Conservation (phyloP, 2,113 vertebrate genomes). For the Aegithalos caudatus region DNA sequence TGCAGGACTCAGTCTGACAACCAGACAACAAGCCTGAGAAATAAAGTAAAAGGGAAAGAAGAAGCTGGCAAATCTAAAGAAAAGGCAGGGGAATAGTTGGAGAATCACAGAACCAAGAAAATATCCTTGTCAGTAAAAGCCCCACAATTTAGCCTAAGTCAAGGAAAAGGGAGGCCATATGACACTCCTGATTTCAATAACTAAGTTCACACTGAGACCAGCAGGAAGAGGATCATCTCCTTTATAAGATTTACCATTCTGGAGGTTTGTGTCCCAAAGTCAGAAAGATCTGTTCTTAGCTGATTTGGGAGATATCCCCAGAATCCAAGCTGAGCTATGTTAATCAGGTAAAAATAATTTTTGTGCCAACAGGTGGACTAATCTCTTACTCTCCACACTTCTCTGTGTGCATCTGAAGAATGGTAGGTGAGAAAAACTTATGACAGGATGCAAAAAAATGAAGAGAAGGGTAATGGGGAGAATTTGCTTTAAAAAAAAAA, state of each 20-base stretch:
- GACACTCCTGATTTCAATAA: background rate
- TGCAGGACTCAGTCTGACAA: background rate
- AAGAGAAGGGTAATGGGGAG: background rate
- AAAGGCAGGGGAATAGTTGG: background rate
- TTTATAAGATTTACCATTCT: background rate
- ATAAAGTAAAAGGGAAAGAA: background rate
- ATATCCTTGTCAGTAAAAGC: background rate
- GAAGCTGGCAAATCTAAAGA: background rate
- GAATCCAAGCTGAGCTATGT: background rate
- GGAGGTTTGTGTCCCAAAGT: background rate
- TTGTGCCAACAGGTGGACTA: background rate
- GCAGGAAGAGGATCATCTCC: background rate
- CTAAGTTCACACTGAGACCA: background rate
- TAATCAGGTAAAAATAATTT: background rate
- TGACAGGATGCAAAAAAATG: background rate
- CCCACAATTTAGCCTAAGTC: background rate
- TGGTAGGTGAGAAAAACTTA: background rate
- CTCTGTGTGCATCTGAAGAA: background rate
- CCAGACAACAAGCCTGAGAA: background rate
- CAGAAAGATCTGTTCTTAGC: background rate
- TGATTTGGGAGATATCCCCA: background rate
- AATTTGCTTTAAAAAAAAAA: background rate
- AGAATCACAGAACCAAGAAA: background rate
- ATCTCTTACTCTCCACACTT: background rate
- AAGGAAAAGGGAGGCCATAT: background rate